A percentile compares a stretch with the other conserved stretches of the same genome.
Conservation (phyloP, 2,888 invertebrate species). For the Stenodema calcarata region DNA sequence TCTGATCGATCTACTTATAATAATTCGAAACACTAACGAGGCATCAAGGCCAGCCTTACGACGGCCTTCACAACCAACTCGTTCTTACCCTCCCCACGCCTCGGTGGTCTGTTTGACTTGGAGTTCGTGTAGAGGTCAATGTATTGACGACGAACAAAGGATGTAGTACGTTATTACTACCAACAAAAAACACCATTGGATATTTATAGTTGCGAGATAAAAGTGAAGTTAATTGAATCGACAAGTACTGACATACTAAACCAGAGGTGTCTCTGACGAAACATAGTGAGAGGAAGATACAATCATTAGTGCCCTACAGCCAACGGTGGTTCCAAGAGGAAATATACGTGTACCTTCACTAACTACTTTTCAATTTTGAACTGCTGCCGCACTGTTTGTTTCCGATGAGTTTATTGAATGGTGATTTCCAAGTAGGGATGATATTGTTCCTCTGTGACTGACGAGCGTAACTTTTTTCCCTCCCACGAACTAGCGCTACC, state of each 20-base stretch:
- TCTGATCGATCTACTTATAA: slow-evolving; percentile 43
- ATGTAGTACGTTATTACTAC: not conserved
- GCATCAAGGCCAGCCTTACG: slow-evolving; percentile 8
- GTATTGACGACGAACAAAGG: not conserved
- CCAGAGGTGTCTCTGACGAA: too few relatives aligned
- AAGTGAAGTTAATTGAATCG: too few relatives aligned
- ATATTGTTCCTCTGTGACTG: too few relatives aligned
- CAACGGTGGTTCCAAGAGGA: not conserved
- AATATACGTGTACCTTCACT: too few relatives aligned
- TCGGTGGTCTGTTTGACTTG: not conserved
- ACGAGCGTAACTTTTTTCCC: too few relatives aligned
- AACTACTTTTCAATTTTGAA: too few relatives aligned
- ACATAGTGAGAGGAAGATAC: too few relatives aligned
- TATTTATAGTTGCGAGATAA: not conserved
- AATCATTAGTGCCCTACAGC: not conserved
- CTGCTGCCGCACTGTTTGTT: too few relatives aligned
- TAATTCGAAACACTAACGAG: slow-evolving; percentile 42
- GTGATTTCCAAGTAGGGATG: too few relatives aligned
- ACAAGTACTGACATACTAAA: too few relatives aligned
- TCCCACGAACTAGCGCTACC: too few relatives aligned
- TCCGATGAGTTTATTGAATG: too few relatives aligned
- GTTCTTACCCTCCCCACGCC: not conserved
- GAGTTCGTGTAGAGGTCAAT: not conserved
- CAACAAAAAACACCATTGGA: not conserved
- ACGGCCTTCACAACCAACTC: slow-evolving; percentile 12